Percentiles rank a stretch among this genome's conserved stretches.
phyloP scores from a whole-genome alignment of 2,888 invertebrate species.

The Bombylius major region DNA sequence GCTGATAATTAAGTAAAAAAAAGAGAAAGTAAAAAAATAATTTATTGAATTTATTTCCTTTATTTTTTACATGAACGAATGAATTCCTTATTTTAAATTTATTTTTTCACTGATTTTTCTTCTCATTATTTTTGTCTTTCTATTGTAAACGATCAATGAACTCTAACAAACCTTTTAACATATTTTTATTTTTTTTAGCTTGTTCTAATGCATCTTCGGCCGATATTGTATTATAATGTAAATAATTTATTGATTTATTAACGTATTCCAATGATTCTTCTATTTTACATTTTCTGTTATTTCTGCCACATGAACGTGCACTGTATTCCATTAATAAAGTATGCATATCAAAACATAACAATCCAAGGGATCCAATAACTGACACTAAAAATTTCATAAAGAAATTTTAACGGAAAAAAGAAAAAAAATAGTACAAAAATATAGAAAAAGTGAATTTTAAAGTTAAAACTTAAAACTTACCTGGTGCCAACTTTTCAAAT shows the following conservation, averaged over 20 bases:
- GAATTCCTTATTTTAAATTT: too few species aligned
- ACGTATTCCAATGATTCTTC: slow-evolving; percentile 30
- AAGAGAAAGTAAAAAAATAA: too few species aligned
- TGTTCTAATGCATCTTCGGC: slow-evolving; percentile 61
- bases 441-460: not conserved
- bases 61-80: too few species aligned
- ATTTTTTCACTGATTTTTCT: too few species aligned
- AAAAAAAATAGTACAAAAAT: not conserved
- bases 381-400: slow-evolving; percentile 38
- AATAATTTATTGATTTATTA: slow-evolving; percentile 45
- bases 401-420: slow-evolving; percentile 1
- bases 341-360: slow-evolving; percentile 60
- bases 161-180: slow-evolving; percentile 30
- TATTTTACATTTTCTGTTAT: slow-evolving; percentile 23
- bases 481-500: slow-evolving; percentile 51
- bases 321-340: slow-evolving; percentile 60
- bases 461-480: slow-evolving; percentile 35
- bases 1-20: too few species aligned
- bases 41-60: too few species aligned
- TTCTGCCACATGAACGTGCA: slow-evolving; percentile 35
- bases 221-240: slow-evolving; percentile 61
- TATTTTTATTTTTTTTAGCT: slow-evolving; percentile 46
- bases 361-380: slow-evolving; percentile 58
- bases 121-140: too few species aligned
- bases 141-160: not conserved